Evolutionary conservation across 1,140 invertebrate species (phyloP).

Genomic region (Drosophila takahashii): DNA sequence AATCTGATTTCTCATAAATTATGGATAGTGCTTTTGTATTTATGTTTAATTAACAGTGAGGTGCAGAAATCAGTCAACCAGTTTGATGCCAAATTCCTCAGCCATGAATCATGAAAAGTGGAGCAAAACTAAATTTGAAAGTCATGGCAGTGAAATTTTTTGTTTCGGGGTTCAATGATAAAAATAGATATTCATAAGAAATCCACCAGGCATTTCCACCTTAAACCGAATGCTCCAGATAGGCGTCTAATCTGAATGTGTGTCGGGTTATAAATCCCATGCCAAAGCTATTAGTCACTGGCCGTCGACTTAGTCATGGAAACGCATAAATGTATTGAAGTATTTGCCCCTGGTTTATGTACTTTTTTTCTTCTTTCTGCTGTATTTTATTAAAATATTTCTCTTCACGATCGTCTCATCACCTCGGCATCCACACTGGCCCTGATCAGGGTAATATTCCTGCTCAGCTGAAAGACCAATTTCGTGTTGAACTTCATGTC

Average conservation of each 20-base stretch:
- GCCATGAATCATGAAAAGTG: constrained; percentile 26
- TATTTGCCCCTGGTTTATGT: constrained; percentile 29
- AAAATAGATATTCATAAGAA: constrained; percentile 24
- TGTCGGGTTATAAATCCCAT: constrained; percentile 14
- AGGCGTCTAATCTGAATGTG: constrained; percentile 34
- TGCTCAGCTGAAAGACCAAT: constrained; percentile 32
- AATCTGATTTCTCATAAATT: constrained; percentile 3
- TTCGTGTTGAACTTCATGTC: constrained; percentile 68
- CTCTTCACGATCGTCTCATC: constrained; percentile 32
- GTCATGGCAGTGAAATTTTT: constrained; percentile 27
- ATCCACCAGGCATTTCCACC: background rate
- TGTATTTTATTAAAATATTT: constrained; percentile 29
- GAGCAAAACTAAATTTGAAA: constrained; percentile 21
- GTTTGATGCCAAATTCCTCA: constrained; percentile 23
- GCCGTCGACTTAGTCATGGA: constrained; percentile 33
- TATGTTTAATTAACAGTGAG: constrained; percentile 4
- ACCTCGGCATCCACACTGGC: constrained; percentile 57
- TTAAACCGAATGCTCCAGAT: constrained; percentile 5
- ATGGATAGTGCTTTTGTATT: background rate
- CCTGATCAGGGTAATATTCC: constrained; percentile 34
- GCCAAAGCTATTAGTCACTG: constrained; percentile 42
- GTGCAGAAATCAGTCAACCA: constrained; percentile 25
- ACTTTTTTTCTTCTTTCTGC: constrained; percentile 1
- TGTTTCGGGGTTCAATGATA: constrained; percentile 11
- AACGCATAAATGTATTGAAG: constrained; percentile 22